A percentile compares a stretch with the other conserved stretches of the same genome.
Conservation (phyloP, 2,797 vertebrate genomes). For the Anabacerthia variegaticeps region DNA sequence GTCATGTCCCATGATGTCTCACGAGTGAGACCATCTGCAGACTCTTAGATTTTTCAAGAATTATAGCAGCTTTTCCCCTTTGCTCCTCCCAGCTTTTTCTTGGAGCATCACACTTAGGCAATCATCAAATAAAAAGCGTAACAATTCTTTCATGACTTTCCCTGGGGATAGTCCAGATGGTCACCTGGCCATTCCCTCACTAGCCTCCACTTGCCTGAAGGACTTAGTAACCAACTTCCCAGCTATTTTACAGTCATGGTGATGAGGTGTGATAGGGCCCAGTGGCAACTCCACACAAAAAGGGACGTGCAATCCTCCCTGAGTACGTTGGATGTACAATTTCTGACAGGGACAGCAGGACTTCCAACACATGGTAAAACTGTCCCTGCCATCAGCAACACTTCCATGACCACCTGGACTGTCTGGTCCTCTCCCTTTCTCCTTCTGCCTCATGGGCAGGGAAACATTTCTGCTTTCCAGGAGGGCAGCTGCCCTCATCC, state of each 20-base stretch:
- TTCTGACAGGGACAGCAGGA: background rate
- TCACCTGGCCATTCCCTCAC: background rate
- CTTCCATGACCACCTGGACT: fast-evolving
- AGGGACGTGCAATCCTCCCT: background rate
- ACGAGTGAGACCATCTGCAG: conserved; percentile 33
- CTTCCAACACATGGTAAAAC: background rate
- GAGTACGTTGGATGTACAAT: background rate
- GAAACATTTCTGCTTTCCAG: background rate
- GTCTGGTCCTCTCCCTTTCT: background rate
- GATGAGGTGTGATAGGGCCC: background rate
- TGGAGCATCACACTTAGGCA: background rate
- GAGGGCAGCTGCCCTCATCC: background rate
- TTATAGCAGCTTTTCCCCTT: background rate
- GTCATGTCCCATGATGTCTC: conserved; percentile 39
- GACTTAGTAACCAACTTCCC: background rate
- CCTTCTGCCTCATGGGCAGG: background rate
- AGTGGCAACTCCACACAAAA: background rate
- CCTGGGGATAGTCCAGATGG: background rate
- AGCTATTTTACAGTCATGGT: background rate
- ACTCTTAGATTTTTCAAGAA: background rate
- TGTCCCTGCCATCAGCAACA: background rate
- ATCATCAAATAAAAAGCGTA: background rate
- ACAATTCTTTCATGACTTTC: background rate
- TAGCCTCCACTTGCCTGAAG: background rate
- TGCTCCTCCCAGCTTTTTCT: background rate